Evolutionary conservation across 2,888 invertebrate genomes (phyloP), one percentile per base, ranked within the genome.

Genomic region (Dicranocentrus wangi): DNA sequence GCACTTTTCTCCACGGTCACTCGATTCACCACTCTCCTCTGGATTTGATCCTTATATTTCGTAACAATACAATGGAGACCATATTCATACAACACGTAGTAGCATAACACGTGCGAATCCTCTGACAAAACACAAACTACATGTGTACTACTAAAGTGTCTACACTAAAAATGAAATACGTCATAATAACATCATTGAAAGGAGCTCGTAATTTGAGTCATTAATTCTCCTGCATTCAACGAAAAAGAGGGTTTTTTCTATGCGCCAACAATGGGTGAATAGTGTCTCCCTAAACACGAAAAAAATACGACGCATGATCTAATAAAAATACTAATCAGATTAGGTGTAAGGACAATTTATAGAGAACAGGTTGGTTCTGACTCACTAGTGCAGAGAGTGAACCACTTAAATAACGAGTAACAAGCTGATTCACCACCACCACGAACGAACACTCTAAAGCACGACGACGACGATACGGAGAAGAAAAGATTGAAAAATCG

Each of bases 261-360:
- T 47, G 47, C 47, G 15, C n/a, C 15, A 47, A 47, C 15, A 19
- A 53, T 53, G 53, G 21, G 5, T 19, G 21, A 5, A 17, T 3
- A 53, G 21, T 25, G 60, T 60, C 60, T 60, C 60, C 60, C 23
- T 23, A 55, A 55, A 55, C 47, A 47, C 3, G 55, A 21, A n/a
- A 60, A 60, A 60, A 60, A 42, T 17, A 32, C 21, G 63, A 39
- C 42, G n/a, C 55, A 77, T 78, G 78, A 78, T 78, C 70, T 71
- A 78, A 71, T 78, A 78, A 78, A 69, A 78, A 78, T 55, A 55
- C 42, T 78, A 78, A 78, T 78, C 61, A 53, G 60, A 71, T 71
- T 70, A 76, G 60, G 43, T 55, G 75, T 58, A 68, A 69, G 53
- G 60, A 55, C 78, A 78, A 65, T 78, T 69, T 39, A 63, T 53